Evolutionary conservation across 1,140 invertebrate species (phyloP), one percentile per base, ranked within the genome.

Genomic region (Musca domestica): DNA sequence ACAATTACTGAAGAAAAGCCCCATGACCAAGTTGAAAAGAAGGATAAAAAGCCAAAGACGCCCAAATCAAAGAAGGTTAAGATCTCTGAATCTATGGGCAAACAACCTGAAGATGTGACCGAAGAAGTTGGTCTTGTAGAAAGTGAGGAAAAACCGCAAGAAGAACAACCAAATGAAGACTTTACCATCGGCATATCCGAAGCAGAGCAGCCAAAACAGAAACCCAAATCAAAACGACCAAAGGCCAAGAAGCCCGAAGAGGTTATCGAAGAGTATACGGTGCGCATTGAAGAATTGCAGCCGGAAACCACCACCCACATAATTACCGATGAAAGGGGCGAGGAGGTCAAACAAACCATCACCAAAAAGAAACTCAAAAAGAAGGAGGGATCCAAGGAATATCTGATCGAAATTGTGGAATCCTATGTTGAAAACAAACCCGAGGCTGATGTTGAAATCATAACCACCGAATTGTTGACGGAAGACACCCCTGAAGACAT

Each of bases 371-470:
- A 71, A 17, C 71, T 80, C 12, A 80, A 77, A 51, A 80, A 77
- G 61, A 64, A 64, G 19, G 67, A 68, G 41, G 81, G 80, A 12
- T 75, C 76, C 12, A 84, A 83, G 51, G 75, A 83, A 73, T 75
- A 84, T 74, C 75, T 83, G 10, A 83, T 82, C 10, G 83, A 84
- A 76, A 83, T 83, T 66, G 71, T 80, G 5, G 82, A 82, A 66
- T 76, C 80, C 23, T 71, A 76, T 54, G 79, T 81, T 25, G 83
- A 80, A 67, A 82, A 77, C 22, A 72, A 81, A 66, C 75, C 75
- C 20, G 67, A 80, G 72, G 47, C 74, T 6, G 71, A 75, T 48
- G 74, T 75, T 14, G 75, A 80, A 69, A 63, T 75, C 1, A 75
- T 71, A 19, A 80, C 74, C 2, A 75, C 61, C 14, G 82, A 80